These are phyloP conservation scores for Seriola rivoliana DNA, from an alignment of 2,113 vertebrate species.

Conservation along the genomic window DNA sequence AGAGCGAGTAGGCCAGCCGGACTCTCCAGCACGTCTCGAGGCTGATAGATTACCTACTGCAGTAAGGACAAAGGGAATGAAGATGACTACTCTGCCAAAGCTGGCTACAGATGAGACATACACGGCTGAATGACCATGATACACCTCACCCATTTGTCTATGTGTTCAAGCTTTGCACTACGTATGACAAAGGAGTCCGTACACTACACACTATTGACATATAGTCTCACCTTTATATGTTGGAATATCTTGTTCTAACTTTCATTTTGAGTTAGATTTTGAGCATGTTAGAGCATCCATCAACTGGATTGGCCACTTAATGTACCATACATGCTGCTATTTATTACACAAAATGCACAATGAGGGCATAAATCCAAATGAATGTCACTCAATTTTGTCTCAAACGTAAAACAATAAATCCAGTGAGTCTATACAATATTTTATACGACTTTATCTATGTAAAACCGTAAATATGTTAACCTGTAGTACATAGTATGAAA, in stretches of 20 bases:
- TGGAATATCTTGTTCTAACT: conserved; percentile 73
- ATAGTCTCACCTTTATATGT: conserved; percentile 68
- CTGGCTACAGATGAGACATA: conserved; percentile 86
- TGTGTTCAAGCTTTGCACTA: conserved; percentile 84
- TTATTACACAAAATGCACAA: conserved; percentile 54
- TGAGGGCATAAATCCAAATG: conserved; percentile 54
- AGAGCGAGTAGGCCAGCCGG: conserved; percentile 83
- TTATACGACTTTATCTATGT: conserved; percentile 20
- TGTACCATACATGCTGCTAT: conserved; percentile 54
- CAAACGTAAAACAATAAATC: conserved; percentile 56
- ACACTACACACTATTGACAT: conserved; percentile 77
- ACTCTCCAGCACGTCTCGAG: conserved; percentile 82
- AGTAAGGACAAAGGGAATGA: conserved; percentile 89
- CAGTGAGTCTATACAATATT: not conserved
- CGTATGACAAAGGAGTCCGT: conserved; percentile 78
- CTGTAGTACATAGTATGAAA: conserved; percentile 5
- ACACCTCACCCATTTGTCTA: conserved; percentile 85
- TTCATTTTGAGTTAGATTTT: conserved; percentile 69
- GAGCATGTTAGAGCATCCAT: conserved; percentile 69
- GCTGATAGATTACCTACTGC: conserved; percentile 86
- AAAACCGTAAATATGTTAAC: not conserved
- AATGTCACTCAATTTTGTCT: conserved; percentile 46
- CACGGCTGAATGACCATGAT: conserved; percentile 83
- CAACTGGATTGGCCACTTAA: conserved; percentile 68
- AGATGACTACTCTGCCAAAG: conserved; percentile 93